Base-by-base conservation (phyloP, 2,797 vertebrate genomes). In the Hafferia zeledoni region DNA sequence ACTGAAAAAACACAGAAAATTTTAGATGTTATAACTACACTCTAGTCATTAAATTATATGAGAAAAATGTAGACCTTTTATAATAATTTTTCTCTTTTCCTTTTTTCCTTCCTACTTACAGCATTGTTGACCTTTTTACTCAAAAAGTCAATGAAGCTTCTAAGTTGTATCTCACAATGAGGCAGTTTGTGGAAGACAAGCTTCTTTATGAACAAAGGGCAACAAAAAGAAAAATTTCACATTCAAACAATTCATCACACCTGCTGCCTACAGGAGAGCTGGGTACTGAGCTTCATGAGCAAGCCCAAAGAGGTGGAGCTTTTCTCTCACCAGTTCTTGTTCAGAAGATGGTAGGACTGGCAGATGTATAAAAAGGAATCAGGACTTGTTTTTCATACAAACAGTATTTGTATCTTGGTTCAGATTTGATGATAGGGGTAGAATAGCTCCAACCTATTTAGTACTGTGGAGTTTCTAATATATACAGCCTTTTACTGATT, bases 1-100 rank as follows among this genome's bases (percentile, higher is more conserved):
- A 89, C 57, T 61, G 56, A 86, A 90, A 80, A 79, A 12, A 25
- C 35, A 64, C 18, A 65, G 39, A 92, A 91, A 67, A 94, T 35
- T 23, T 80, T 65, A 86, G 83, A 84, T 68, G 47, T 80, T 65
- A 10, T 20, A 77, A 80, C 28, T 69, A 68, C 72, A 79, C 9
- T 80, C 39, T 27, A 83, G 50, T 61, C 30, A 46, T 59, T 68
- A 94, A 90, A 22, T 52, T 84, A 43, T 33, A 61, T 9, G 43
- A 75, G 30, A 67, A 94, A 91, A 92, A 71, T 28, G 46, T 65
- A 79, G 13, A 31, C 8, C 5, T 84, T 87, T 69, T 15, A 79
- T 72, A 87, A 64, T 37, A 22, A 5, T 69, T 83, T 93, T 74
- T 55, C 17, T 86, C 27, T 57, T 23, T 68, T 55, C 57, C 44